These are phyloP conservation scores for Bombus soroeensis DNA, from an alignment of 1,140 invertebrate species.

Conservation along the genomic window DNA sequence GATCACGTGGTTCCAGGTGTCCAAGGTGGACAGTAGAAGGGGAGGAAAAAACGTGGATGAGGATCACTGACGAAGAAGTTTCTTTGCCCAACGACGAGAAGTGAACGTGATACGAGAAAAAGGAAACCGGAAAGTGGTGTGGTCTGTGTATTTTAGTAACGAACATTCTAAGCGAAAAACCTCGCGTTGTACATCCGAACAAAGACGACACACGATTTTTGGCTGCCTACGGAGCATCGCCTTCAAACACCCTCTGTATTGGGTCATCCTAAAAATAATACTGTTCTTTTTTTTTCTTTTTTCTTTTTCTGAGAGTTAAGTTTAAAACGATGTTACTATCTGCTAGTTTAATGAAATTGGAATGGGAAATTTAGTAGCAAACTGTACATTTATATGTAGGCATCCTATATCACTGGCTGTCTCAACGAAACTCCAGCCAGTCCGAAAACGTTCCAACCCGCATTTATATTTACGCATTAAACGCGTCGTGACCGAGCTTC, in stretches of 20 bases:
- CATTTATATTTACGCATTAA: constrained; percentile 51
- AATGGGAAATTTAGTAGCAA: too few relatives aligned
- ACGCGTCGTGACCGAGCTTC: not conserved
- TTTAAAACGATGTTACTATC: too few relatives aligned
- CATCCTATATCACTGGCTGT: not conserved
- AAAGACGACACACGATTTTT: constrained; percentile 44
- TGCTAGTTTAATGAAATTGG: too few relatives aligned
- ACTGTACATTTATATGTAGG: too few relatives aligned
- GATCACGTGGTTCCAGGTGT: not conserved
- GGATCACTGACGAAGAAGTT: constrained; percentile 35
- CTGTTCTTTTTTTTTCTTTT: too few relatives aligned
- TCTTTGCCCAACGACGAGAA: constrained; percentile 37
- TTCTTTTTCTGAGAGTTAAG: not conserved
- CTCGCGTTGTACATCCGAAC: constrained; percentile 6
- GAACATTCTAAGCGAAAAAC: constrained; percentile 43
- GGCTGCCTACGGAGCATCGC: not conserved
- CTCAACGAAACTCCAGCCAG: not conserved
- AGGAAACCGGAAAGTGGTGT: constrained; percentile 59
- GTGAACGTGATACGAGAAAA: constrained; percentile 57
- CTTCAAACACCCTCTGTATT: not conserved
- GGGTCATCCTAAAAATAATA: not conserved
- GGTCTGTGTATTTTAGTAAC: constrained; percentile 64
- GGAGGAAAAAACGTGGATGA: constrained; percentile 22
- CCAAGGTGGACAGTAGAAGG: not conserved
- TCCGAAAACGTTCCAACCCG: not conserved